These are phyloP conservation scores for Calonectris borealis DNA, from an alignment of 2,113 vertebrate species.

Conservation along the genomic window DNA sequence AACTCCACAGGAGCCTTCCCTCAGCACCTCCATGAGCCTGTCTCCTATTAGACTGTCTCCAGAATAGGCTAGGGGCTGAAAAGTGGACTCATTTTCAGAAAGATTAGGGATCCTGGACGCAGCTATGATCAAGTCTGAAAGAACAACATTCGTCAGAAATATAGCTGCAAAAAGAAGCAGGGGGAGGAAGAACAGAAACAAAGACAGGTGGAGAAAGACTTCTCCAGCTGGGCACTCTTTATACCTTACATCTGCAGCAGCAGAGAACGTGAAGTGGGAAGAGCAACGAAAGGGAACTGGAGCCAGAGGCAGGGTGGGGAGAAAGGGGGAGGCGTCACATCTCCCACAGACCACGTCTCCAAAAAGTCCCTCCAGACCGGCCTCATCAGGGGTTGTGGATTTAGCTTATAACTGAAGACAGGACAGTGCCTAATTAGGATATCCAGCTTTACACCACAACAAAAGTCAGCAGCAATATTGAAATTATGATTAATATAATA, in stretches of 20 bases:
- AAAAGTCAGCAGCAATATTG: not conserved
- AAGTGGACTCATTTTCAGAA: not conserved
- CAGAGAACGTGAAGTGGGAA: not conserved
- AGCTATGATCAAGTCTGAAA: not conserved
- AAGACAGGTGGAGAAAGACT: not conserved
- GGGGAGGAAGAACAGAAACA: not conserved
- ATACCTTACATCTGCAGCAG: not conserved
- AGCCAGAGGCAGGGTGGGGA: not conserved
- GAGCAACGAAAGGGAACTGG: not conserved
- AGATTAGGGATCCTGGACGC: not conserved
- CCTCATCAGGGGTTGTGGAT: fast-evolving
- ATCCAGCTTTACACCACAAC: not conserved
- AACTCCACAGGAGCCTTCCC: not conserved
- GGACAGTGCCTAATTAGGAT: not conserved
- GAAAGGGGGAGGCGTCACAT: not conserved
- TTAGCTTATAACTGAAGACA: not conserved
- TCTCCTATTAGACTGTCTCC: not conserved
- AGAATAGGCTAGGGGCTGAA: not conserved
- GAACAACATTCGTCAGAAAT: not conserved
- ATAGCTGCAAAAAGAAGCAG: not conserved
- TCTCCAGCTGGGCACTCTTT: not conserved
- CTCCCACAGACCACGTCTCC: not conserved
- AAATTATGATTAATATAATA: not conserved
- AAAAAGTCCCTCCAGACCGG: not conserved
- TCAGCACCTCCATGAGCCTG: not conserved